phyloP scores from a whole-genome alignment of 2,888 invertebrate species.

The Stenchaetothrips biformis region DNA sequence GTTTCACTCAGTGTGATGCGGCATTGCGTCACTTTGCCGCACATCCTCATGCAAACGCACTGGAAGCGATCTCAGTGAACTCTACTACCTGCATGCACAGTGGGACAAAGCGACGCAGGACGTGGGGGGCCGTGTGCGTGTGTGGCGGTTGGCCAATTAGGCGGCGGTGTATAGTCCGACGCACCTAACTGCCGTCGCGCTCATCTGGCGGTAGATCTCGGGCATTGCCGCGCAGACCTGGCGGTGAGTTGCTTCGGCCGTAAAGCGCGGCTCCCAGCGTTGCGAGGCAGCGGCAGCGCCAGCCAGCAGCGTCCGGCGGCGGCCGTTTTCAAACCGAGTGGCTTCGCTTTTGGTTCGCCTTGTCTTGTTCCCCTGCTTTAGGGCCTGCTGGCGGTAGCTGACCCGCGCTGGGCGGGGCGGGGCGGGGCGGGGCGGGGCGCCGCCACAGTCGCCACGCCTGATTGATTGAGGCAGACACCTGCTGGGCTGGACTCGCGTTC shows the following conservation, averaged over 20 bases:
- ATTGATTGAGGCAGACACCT: not conserved
- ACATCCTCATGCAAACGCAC: no score
- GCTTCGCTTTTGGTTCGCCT: not conserved
- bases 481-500: not conserved
- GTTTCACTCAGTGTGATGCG: no score
- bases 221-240: no score
- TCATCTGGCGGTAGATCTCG: no score
- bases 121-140: no score
- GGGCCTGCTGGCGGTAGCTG: not conserved
- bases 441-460: not conserved
- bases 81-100: no score
- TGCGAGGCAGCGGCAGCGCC: not conserved
- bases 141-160: no score
- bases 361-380: not conserved
- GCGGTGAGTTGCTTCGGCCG: not conserved
- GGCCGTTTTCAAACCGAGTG: not conserved
- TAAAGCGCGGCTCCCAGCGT: not conserved
- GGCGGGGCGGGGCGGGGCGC: constrained; percentile 1
- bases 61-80: no score
- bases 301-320: not conserved
- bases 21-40: no score
- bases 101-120: no score
- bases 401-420: not conserved
- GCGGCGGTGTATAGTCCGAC: no score
- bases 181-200: no score